These are phyloP conservation scores for Neostethus bicornis DNA, from an alignment of 2,797 vertebrate genomes.

Conservation along the genomic window DNA sequence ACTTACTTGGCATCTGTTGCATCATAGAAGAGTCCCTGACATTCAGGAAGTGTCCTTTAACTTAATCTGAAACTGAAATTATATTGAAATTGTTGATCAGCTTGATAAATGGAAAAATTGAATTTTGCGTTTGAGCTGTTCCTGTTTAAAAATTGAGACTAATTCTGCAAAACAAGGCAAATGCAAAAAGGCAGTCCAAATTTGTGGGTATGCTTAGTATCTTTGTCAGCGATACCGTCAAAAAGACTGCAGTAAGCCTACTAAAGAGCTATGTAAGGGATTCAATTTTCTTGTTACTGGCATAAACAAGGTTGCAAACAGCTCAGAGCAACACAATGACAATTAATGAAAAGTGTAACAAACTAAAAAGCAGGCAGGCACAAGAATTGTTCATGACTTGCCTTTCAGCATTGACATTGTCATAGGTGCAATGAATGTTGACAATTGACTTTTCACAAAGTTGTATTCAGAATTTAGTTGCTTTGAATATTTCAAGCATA, in stretches of 20 bases:
- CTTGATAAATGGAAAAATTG: neutral
- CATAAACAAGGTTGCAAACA: neutral
- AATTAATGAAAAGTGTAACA: neutral
- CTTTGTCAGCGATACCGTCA: neutral
- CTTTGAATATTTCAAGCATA: neutral
- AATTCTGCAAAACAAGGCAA: neutral
- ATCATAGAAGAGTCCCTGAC: neutral
- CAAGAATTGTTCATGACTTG: neutral
- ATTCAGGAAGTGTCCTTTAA: slow-evolving; percentile 16
- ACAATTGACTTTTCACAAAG: neutral
- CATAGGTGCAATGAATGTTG: neutral
- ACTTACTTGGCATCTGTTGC: slow-evolving; percentile 5
- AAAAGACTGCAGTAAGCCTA: neutral
- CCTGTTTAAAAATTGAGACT: neutral
- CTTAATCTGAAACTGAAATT: slow-evolving; percentile 16
- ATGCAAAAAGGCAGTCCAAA: neutral
- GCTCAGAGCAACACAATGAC: neutral
- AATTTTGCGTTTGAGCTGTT: neutral
- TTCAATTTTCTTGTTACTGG: neutral
- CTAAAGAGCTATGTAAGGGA: neutral
- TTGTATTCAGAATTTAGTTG: neutral
- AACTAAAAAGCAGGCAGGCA: neutral
- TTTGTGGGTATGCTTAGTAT: neutral
- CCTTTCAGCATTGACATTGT: neutral
- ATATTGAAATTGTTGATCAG: slow-evolving; percentile 2